Percentiles rank a stretch among this genome's conserved stretches.
phyloP scores from a whole-genome alignment of 2,888 invertebrate species.

The Ashinkailepas kermadecensis region DNA sequence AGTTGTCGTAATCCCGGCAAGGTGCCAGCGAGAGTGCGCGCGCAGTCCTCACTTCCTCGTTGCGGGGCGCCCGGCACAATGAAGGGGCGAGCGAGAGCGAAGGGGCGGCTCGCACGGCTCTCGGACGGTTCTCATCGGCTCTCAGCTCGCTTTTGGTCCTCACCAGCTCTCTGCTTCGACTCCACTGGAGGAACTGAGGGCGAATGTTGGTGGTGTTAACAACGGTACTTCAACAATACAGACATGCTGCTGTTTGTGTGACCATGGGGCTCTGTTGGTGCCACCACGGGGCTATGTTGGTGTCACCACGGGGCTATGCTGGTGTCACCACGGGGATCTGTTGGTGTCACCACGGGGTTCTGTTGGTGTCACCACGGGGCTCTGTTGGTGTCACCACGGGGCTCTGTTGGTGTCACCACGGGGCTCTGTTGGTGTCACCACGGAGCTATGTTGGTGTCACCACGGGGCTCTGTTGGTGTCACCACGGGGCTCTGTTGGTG shows the following conservation, averaged over 20 bases:
- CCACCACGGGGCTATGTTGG: not conserved
- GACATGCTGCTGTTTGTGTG: no score
- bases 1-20: not conserved
- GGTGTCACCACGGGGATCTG: not conserved
- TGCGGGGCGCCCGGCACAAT: not conserved
- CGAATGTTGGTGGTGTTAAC: no score
- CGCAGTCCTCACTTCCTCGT: not conserved
- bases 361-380: no score
- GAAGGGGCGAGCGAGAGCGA: constrained; percentile 14
- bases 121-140: not conserved
- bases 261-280: not conserved
- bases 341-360: not conserved
- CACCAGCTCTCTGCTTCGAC: not conserved
- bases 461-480: not conserved
- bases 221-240: no score
- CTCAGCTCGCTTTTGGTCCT: not conserved
- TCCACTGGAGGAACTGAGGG: constrained; percentile 2
- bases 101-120: not conserved
- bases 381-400: no score
- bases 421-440: not conserved
- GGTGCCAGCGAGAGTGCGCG: constrained; percentile 9
- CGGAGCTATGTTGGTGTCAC: not conserved
- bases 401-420: no score
- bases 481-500: not conserved
- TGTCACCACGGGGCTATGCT: not conserved